A percentile compares a stretch with the other conserved stretches of the same genome.
Evolutionary conservation across 2,113 vertebrate genomes (phyloP).

Genomic region (Amphiprion ocellaris): DNA sequence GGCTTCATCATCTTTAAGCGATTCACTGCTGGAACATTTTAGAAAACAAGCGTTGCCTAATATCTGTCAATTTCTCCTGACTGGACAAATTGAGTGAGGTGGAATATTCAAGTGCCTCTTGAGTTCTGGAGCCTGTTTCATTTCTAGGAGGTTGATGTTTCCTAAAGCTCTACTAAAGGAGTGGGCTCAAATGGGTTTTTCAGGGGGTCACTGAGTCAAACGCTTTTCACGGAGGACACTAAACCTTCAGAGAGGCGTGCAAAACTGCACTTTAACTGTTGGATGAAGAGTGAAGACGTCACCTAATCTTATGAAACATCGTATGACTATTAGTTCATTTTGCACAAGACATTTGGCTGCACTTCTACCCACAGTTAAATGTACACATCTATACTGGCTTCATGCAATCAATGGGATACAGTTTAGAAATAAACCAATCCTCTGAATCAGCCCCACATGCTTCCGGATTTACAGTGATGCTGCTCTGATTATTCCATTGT

Average conservation of each 20-base stretch:
- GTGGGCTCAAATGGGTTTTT: constrained; percentile 4
- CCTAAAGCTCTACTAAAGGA: background rate
- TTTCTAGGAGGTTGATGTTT: constrained; percentile 22
- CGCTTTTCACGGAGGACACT: background rate
- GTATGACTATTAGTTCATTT: too few relatives aligned
- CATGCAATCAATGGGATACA: too few relatives aligned
- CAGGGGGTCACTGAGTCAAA: background rate
- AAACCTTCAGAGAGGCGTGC: background rate
- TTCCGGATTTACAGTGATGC: too few relatives aligned
- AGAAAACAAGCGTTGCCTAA: background rate
- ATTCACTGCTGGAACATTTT: background rate
- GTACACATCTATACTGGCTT: too few relatives aligned
- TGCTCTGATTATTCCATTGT: too few relatives aligned
- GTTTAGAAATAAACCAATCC: too few relatives aligned
- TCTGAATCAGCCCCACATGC: too few relatives aligned
- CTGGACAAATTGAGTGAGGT: background rate
- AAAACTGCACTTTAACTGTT: background rate
- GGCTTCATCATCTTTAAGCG: background rate
- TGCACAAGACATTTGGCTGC: too few relatives aligned
- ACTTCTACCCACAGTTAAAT: too few relatives aligned
- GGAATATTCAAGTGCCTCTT: constrained; percentile 46
- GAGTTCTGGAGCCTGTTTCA: background rate
- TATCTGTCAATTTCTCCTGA: constrained; percentile 4
- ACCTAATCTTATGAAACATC: too few relatives aligned
- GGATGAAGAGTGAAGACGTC: too few relatives aligned